A percentile compares a stretch with the other conserved stretches of the same genome.
These are phyloP conservation scores for Gonocerus acuteangulatus DNA, from an alignment of 2,888 invertebrate genomes.

Conservation along the genomic window DNA sequence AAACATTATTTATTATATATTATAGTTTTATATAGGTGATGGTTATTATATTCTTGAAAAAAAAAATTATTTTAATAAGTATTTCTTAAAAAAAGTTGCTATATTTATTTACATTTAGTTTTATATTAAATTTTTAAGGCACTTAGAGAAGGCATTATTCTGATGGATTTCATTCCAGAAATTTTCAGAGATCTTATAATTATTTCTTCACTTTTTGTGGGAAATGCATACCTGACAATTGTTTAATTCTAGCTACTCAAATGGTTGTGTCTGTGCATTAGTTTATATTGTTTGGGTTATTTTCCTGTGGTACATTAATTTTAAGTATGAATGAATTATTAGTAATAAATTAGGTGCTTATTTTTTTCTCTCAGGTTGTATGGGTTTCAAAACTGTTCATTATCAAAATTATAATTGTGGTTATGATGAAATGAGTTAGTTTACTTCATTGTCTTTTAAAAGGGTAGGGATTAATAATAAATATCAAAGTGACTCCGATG, in stretches of 20 bases:
- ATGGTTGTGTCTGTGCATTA: neutral
- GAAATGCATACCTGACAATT: neutral
- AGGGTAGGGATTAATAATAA: no score
- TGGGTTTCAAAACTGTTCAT: no score
- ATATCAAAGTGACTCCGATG: no score
- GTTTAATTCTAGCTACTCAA: neutral
- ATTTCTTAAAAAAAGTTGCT: conserved; percentile 6
- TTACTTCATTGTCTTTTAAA: no score
- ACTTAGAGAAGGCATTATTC: neutral
- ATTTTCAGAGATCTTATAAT: neutral
- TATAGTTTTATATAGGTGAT: conserved; percentile 16
- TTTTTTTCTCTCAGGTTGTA: no score
- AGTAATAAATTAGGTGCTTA: no score
- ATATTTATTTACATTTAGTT: conserved; percentile 14
- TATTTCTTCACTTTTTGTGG: neutral
- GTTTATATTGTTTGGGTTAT: no score
- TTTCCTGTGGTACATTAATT: no score
- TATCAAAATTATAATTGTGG: no score
- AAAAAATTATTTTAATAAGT: neutral
- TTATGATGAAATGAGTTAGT: no score
- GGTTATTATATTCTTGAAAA: neutral
- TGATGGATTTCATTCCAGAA: conserved; percentile 5
- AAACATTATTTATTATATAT: conserved; percentile 13
- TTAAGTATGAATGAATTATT: no score
- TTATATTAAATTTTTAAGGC: conserved; percentile 1